These are phyloP conservation scores for Carposina sasakii DNA, from an alignment of 1,140 invertebrate species.

Conservation along the genomic window DNA sequence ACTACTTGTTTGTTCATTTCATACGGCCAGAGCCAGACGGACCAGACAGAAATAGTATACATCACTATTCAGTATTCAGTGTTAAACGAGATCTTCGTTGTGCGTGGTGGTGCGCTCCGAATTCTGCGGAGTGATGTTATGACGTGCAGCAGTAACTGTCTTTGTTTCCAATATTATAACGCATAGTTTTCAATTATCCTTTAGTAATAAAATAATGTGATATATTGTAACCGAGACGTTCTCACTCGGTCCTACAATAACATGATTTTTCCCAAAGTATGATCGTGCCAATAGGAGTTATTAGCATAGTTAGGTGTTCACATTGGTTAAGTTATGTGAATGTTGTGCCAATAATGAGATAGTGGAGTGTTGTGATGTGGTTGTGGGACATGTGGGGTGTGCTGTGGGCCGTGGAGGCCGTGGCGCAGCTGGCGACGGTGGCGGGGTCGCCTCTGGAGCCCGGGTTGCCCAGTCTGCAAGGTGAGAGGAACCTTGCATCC, in stretches of 20 bases:
- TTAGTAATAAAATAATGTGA: slow-evolving; percentile 56
- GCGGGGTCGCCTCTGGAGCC: slow-evolving; percentile 55
- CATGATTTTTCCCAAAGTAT: slow-evolving; percentile 65
- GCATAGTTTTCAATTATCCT: slow-evolving; percentile 38
- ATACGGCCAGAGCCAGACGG: neutral
- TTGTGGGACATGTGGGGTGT: slow-evolving; percentile 69
- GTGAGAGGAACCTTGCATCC: slow-evolving; percentile 53
- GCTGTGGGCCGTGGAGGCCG: slow-evolving; percentile 54
- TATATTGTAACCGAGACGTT: slow-evolving; percentile 28
- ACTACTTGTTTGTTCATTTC: no score
- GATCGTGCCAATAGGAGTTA: slow-evolving; percentile 65
- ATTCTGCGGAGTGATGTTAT: slow-evolving; percentile 62
- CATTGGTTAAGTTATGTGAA: slow-evolving; percentile 68
- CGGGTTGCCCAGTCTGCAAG: slow-evolving; percentile 46
- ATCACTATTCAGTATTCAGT: slow-evolving; percentile 24
- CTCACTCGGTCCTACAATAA: slow-evolving; percentile 35
- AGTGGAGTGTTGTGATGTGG: slow-evolving; percentile 70
- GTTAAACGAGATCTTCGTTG: slow-evolving; percentile 24
- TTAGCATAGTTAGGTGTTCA: slow-evolving; percentile 66
- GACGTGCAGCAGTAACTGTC: slow-evolving; percentile 65
- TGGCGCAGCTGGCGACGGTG: slow-evolving; percentile 45
- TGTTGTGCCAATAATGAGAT: slow-evolving; percentile 71
- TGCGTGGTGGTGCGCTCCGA: slow-evolving; percentile 37
- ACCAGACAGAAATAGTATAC: slow-evolving; percentile 4
- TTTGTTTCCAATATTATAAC: slow-evolving; percentile 63